These are phyloP conservation scores for Sternotherus odoratus DNA, from an alignment of 2,797 vertebrate species.

Conservation along the genomic window DNA sequence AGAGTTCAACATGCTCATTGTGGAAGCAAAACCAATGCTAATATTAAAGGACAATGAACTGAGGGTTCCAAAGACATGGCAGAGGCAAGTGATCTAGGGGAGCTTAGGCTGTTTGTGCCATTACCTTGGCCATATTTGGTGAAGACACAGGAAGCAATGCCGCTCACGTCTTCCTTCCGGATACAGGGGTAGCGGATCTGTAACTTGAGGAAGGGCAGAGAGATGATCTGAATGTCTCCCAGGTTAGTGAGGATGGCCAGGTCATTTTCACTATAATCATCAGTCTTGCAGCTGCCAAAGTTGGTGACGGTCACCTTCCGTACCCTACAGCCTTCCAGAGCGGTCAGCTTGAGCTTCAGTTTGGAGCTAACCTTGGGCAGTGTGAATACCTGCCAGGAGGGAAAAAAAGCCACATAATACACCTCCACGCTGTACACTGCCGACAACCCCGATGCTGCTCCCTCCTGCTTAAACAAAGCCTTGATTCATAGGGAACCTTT, in stretches of 20 bases:
- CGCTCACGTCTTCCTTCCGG: constrained; percentile 95
- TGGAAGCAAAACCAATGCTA: not conserved
- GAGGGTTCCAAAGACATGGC: not conserved
- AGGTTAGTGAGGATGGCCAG: constrained; percentile 94
- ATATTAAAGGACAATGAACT: not conserved
- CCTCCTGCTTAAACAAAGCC: not conserved
- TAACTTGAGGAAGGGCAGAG: constrained; percentile 91
- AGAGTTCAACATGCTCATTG: not conserved
- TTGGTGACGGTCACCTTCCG: constrained; percentile 91
- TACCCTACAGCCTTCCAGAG: constrained; percentile 94
- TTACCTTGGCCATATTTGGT: constrained; percentile 93
- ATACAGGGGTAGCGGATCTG: constrained; percentile 96
- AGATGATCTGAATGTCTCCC: constrained; percentile 95
- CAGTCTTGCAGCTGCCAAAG: constrained; percentile 90
- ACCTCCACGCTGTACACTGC: not conserved
- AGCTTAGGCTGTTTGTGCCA: not conserved
- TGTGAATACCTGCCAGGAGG: constrained; percentile 88
- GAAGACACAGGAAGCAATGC: constrained; percentile 98
- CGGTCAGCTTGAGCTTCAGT: constrained; percentile 96
- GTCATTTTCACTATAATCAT: constrained; percentile 92
- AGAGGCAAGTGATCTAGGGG: not conserved
- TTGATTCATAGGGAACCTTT: constrained; percentile 6
- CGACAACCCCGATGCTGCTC: constrained; percentile 13
- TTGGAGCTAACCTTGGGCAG: constrained; percentile 96
- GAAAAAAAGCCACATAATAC: not conserved